Percentiles rank a stretch among this genome's conserved stretches.
phyloP scores from a whole-genome alignment of 2,797 vertebrate species.

The Tragopan temminckii region DNA sequence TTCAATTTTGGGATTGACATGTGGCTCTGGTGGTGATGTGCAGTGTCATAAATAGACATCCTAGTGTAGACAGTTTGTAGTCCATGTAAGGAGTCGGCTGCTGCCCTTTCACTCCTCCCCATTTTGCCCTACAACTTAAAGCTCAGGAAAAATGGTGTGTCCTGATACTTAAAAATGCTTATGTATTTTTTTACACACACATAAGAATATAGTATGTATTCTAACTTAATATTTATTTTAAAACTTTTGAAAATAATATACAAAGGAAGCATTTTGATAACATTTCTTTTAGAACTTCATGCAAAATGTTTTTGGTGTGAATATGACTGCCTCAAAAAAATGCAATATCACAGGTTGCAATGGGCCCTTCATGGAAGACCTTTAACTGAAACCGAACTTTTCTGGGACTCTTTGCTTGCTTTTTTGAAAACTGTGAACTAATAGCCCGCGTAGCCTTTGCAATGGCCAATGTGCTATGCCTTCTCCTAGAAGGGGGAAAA shows the following conservation, averaged over 20 bases:
- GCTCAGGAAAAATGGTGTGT: neutral
- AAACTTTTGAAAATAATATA: neutral
- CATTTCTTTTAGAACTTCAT: neutral
- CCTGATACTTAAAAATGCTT: neutral
- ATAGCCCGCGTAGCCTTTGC: neutral
- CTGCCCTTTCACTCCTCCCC: neutral
- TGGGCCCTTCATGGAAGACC: neutral
- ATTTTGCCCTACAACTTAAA: neutral
- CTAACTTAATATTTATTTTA: neutral
- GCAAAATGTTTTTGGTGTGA: neutral
- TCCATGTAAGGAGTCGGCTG: neutral
- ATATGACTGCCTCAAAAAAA: neutral
- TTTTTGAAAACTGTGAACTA: neutral
- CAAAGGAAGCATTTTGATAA: neutral
- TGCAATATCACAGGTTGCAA: neutral
- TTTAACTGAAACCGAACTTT: neutral
- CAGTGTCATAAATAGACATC: slow-evolving; percentile 16
- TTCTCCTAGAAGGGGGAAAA: neutral
- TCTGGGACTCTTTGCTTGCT: neutral
- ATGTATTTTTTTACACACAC: neutral
- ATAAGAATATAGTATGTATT: neutral
- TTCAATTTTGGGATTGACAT: slow-evolving; percentile 26
- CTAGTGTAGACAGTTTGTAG: neutral
- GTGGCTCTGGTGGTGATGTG: neutral
- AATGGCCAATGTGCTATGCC: neutral